Percentiles rank a stretch among this genome's conserved stretches.
These are phyloP conservation scores for Cassiopea andromeda DNA, from an alignment of 30 jellyfish, hydroid and myxozoan genomes.

Conservation along the genomic window DNA sequence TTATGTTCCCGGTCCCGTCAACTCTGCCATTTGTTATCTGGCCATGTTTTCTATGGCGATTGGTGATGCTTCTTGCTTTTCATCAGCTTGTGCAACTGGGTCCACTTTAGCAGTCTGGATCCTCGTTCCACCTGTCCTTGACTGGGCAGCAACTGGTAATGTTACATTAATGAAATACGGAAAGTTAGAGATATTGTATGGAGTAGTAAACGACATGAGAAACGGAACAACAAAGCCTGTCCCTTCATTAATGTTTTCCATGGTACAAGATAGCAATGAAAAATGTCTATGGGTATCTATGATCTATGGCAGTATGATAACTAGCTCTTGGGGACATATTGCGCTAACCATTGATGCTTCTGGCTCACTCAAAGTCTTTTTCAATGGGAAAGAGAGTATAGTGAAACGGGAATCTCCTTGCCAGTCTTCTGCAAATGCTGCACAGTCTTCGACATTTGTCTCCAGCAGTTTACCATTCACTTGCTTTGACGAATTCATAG, in stretches of 20 bases:
- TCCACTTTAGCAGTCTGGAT: conserved; percentile 47
- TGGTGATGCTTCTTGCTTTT: conserved; percentile 3
- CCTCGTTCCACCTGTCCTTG: conserved; percentile 38
- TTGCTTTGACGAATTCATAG: conserved; percentile 41
- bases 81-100: conserved; percentile 7
- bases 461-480: neutral
- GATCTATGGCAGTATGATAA: conserved; percentile 31
- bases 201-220: conserved; percentile 46
- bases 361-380: conserved; percentile 4
- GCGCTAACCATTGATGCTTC: conserved; percentile 20
- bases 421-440: neutral
- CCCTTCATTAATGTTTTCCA: conserved; percentile 27
- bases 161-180: conserved; percentile 36
- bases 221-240: conserved; percentile 47
- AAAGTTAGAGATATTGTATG: conserved; percentile 15
- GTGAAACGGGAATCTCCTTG: neutral
- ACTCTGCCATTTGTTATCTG: conserved; percentile 6
- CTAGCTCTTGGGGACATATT: conserved; percentile 49
- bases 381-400: conserved; percentile 18
- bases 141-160: conserved; percentile 42
- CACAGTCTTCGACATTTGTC: neutral
- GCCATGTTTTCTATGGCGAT: neutral
- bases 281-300: conserved; percentile 53
- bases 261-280: neutral
- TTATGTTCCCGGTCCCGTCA: conserved; percentile 46